Conservation (phyloP, 1,140 invertebrate species). For the Meloidogyne chitwoodi region DNA sequence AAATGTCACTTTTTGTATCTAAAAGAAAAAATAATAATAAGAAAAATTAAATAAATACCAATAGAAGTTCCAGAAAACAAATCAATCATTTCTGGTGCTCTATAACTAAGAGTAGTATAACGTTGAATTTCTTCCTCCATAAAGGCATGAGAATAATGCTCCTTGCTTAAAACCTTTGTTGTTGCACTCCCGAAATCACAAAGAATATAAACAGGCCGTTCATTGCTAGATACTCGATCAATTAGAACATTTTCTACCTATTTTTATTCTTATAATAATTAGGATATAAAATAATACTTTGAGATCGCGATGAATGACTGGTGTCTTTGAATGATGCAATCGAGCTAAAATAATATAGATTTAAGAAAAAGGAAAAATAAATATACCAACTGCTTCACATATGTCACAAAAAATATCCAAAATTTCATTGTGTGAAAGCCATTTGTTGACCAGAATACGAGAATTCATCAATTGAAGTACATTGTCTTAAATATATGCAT, state of each 20-base stretch:
- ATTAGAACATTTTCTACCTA: conserved; percentile 57
- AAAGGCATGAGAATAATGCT: conserved; percentile 36
- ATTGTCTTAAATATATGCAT: conserved; percentile 59
- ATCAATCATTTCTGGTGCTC: conserved; percentile 92
- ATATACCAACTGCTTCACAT: conserved; percentile 74
- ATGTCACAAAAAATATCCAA: conserved; percentile 88
- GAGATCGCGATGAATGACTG: conserved; percentile 88
- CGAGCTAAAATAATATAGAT: conserved; percentile 65
- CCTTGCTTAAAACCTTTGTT: conserved; percentile 49
- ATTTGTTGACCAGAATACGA: conserved; percentile 69
- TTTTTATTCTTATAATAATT: conserved; percentile 1
- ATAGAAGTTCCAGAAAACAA: conserved; percentile 80
- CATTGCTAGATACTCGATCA: conserved; percentile 50
- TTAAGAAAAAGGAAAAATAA: not conserved
- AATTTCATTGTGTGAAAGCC: conserved; percentile 76
- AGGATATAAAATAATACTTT: conserved; percentile 67
- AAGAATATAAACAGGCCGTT: conserved; percentile 51
- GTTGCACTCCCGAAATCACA: conserved; percentile 60
- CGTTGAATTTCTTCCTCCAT: conserved; percentile 85
- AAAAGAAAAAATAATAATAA: conserved; percentile 16
- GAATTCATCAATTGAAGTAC: conserved; percentile 86
- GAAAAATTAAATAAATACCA: conserved; percentile 62
- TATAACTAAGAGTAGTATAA: conserved; percentile 86
- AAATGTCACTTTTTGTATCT: conserved; percentile 53
- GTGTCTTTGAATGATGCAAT: conserved; percentile 86